A percentile compares a stretch with the other conserved stretches of the same genome.
These are phyloP conservation scores for Choristoneura fumiferana DNA, from an alignment of 1,140 invertebrate species.

Conservation along the genomic window DNA sequence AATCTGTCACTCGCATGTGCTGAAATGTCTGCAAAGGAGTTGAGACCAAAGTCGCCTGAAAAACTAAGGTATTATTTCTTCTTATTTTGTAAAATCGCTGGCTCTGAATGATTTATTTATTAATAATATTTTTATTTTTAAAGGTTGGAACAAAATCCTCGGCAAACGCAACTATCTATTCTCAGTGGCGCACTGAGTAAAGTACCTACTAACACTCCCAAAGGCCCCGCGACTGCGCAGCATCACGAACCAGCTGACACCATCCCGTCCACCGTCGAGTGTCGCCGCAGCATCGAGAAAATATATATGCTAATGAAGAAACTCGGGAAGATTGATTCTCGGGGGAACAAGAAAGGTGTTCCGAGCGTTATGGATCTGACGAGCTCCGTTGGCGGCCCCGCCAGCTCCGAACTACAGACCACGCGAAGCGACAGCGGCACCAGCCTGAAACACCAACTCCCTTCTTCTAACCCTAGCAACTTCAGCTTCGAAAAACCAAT, in stretches of 20 bases:
- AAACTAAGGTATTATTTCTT: too few species aligned
- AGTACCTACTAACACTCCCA: neutral
- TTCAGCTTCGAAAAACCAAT: slow-evolving; percentile 45
- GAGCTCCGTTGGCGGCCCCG: neutral
- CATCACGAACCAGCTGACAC: neutral
- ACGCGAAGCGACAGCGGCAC: slow-evolving; percentile 49
- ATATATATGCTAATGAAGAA: slow-evolving; percentile 62
- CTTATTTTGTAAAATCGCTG: too few species aligned
- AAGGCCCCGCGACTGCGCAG: neutral
- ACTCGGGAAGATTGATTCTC: slow-evolving; percentile 29
- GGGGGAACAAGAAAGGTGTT: neutral
- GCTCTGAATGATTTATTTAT: too few species aligned
- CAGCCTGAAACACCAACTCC: slow-evolving; percentile 52
- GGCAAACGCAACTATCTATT: too few species aligned
- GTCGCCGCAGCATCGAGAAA: slow-evolving; percentile 62
- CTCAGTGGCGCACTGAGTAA: neutral
- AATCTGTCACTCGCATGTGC: slow-evolving; percentile 30
- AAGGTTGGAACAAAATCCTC: too few species aligned
- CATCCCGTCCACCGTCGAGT: slow-evolving; percentile 31
- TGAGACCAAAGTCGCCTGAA: too few species aligned
- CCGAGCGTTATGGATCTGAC: too few species aligned
- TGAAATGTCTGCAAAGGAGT: slow-evolving; percentile 28
- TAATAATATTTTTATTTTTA: too few species aligned
- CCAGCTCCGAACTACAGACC: neutral
- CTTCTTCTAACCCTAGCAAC: slow-evolving; percentile 48